Conservation (phyloP, 2,888 invertebrate genomes). For the Rhingia campestris region DNA sequence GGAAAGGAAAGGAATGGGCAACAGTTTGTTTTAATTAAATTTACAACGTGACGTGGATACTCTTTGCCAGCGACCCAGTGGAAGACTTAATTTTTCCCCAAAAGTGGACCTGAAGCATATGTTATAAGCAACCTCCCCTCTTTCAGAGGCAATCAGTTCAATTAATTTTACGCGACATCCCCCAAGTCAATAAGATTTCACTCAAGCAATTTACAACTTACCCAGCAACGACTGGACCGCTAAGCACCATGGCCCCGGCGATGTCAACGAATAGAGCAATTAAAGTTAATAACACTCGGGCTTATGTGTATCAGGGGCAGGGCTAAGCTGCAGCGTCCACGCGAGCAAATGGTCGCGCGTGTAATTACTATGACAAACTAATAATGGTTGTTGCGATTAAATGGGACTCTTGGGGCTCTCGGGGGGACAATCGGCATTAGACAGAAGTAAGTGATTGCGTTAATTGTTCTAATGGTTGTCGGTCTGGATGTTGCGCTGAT, state of each 20-base stretch:
- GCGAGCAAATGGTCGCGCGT: constrained; percentile 33
- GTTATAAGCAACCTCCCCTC: not conserved
- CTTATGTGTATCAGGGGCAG: constrained; percentile 35
- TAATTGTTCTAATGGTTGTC: constrained; percentile 24
- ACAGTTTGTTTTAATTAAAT: constrained; percentile 17
- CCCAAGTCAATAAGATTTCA: constrained; percentile 53
- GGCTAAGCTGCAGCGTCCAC: constrained; percentile 25
- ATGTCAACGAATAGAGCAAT: constrained; percentile 29
- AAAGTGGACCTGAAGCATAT: not conserved
- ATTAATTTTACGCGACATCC: constrained; percentile 38
- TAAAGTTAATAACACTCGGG: constrained; percentile 26
- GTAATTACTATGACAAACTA: constrained; percentile 54
- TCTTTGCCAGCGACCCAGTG: not conserved
- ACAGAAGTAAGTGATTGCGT: constrained; percentile 24
- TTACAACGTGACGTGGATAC: constrained; percentile 17
- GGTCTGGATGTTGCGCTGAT: constrained; percentile 20
- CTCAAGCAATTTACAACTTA: constrained; percentile 40
- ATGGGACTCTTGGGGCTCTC: constrained; percentile 34
- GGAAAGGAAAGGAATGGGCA: not conserved
- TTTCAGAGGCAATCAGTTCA: constrained; percentile 36
- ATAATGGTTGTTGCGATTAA: constrained; percentile 38
- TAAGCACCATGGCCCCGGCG: not conserved
- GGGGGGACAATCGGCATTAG: constrained; percentile 13
- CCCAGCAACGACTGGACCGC: not conserved
- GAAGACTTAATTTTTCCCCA: not conserved